Evolutionary conservation across 2,113 vertebrate genomes (phyloP), one percentile per base, ranked within the genome.

Genomic region (Cyprinodon brontotheroides): DNA sequence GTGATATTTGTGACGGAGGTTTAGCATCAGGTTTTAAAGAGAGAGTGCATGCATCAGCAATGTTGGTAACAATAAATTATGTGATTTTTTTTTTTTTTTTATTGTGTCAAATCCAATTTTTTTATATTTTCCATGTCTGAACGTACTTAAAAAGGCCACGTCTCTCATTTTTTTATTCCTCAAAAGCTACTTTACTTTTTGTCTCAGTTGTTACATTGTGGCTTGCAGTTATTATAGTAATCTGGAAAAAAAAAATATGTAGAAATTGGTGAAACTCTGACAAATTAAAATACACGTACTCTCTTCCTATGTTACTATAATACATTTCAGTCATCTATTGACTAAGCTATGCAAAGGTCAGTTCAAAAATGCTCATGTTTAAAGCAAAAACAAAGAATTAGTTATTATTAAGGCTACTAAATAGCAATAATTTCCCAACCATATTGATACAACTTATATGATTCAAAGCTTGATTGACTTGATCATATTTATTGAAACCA

Each of bases 21-120:
- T 29, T 29, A 29, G 29, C 29, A 29, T 50, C 15, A 64, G 61
- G 43, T 64, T 73, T 65, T 64, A 47, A 79, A 86, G 48, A 74
- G 41, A 15, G 22, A 68, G 50, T 61, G n/a, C 20, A 22, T 22
- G 38, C 65, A 37, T 77, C 69, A 61, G 9, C 65, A 53, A 57
- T 41, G 43, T 72, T 10, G 37, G 70, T 48, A 66, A 40, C 68
- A 78, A 71, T 41, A 60, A 17, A 14, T 15, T 15, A 3, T 50
- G 3, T n/a, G 20, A 45, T 8, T 10, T 29, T 41, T 20, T 41
- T 38, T 41, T 13, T 43, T 65, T 63, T 29, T 6, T 36, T 37
- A 64, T 65, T 36, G 41, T 17, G 29, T 38, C 8, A 0, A 74
- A 59, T 65, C 57, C 37, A 20, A 20, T 45, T 67, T 29, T 29